A percentile compares a stretch with the other conserved stretches of the same genome.
These are phyloP conservation scores for Heterochromis multidens DNA, from an alignment of 2,113 vertebrate species.

Conservation along the genomic window DNA sequence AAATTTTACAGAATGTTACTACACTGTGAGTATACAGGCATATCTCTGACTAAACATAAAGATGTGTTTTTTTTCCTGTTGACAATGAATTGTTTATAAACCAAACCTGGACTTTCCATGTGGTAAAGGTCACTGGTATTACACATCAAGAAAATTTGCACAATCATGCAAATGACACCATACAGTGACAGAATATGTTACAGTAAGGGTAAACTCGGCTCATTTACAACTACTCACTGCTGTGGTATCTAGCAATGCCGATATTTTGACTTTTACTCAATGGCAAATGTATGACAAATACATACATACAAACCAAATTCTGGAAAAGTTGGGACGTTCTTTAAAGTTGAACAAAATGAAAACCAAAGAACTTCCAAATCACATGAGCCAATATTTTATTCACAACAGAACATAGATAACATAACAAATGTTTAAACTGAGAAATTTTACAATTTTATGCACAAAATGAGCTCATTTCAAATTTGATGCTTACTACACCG, in stretches of 20 bases:
- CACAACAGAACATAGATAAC: too few species aligned
- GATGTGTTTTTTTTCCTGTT: neutral
- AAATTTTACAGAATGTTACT: neutral
- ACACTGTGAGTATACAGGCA: neutral
- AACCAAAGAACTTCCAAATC: too few species aligned
- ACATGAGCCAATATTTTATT: too few species aligned
- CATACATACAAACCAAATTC: too few species aligned
- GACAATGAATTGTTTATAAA: neutral
- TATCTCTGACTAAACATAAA: neutral
- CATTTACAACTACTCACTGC: neutral
- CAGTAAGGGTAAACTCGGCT: neutral
- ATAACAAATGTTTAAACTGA: too few species aligned
- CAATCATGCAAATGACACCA: slow-evolving; percentile 19
- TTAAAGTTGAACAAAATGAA: too few species aligned
- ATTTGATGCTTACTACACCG: too few species aligned
- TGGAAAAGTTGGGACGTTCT: too few species aligned
- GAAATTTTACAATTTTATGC: too few species aligned
- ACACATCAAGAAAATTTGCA: slow-evolving; percentile 10
- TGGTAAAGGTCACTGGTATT: neutral
- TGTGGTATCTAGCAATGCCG: neutral
- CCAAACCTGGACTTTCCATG: neutral
- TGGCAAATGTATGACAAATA: too few species aligned
- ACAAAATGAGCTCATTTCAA: too few species aligned
- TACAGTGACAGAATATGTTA: neutral
- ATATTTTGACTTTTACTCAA: neutral